These are phyloP conservation scores for Drosophila repletoides DNA, from an alignment of 1,140 invertebrate genomes.

Conservation along the genomic window DNA sequence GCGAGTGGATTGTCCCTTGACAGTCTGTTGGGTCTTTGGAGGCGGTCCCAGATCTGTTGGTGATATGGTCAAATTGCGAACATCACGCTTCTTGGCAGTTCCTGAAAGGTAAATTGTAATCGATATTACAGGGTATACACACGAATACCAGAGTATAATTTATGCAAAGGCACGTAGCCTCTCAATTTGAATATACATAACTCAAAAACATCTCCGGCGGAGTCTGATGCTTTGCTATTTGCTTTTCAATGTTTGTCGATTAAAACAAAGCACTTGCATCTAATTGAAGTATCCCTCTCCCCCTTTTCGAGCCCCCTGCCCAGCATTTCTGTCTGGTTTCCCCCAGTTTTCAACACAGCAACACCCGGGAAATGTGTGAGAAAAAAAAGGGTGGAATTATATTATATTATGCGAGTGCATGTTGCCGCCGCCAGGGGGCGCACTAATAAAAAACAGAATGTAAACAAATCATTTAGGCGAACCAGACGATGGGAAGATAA, in stretches of 20 bases:
- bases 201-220: slow-evolving; percentile 1
- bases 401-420: slow-evolving; percentile 61
- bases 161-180: slow-evolving; percentile 69
- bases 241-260: slow-evolving; percentile 60
- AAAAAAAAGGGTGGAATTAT: slow-evolving; percentile 47
- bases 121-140: no score
- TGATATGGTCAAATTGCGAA: slow-evolving; percentile 81
- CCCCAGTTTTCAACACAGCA: slow-evolving; percentile 2
- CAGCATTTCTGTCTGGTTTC: not conserved
- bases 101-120: slow-evolving; percentile 44
- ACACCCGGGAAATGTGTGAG: slow-evolving; percentile 33
- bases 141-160: no score
- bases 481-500: not conserved
- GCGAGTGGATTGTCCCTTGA: slow-evolving; percentile 72
- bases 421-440: slow-evolving; percentile 32
- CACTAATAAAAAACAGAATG: slow-evolving; percentile 20
- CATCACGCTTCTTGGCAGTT: slow-evolving; percentile 82
- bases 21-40: slow-evolving; percentile 79
- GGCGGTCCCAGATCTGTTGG: slow-evolving; percentile 82
- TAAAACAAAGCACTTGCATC: slow-evolving; percentile 64
- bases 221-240: slow-evolving; percentile 34
- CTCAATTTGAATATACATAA: slow-evolving; percentile 42
- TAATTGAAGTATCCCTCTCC: slow-evolving; percentile 65
- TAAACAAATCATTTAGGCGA: slow-evolving; percentile 15
- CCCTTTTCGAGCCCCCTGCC: not conserved